Conservation (phyloP, 2,888 invertebrate genomes). For the Ptycholaimellus sp. region DNA sequence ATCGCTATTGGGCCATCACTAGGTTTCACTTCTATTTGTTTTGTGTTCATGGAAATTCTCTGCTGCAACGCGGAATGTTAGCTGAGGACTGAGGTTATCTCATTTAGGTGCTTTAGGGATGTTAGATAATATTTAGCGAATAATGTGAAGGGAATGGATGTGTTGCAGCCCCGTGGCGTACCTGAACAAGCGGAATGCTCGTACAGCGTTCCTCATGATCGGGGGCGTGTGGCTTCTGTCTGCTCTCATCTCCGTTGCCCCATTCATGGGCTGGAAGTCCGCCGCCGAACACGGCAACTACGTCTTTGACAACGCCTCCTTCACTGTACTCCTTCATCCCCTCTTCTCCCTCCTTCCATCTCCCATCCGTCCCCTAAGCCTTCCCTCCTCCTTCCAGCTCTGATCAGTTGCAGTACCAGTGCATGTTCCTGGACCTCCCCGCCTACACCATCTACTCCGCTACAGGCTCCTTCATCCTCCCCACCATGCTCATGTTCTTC, state of each 20-base stretch:
- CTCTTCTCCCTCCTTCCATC: no score
- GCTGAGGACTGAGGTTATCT: neutral
- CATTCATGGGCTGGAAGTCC: slow-evolving; percentile 31
- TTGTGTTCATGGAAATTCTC: neutral
- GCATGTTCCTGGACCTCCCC: slow-evolving; percentile 22
- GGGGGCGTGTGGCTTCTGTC: slow-evolving; percentile 29
- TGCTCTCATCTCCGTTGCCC: slow-evolving; percentile 30
- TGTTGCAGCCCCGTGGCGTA: slow-evolving; percentile 31
- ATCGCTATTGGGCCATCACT: slow-evolving; percentile 28
- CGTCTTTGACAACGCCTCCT: neutral
- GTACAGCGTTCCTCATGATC: slow-evolving; percentile 27
- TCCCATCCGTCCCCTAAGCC: no score
- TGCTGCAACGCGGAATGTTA: neutral
- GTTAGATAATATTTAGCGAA: no score
- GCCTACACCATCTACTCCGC: slow-evolving; percentile 31
- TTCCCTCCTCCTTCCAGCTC: no score
- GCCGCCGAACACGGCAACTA: slow-evolving; percentile 8
- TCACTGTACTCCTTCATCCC: no score
- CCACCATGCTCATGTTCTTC: slow-evolving; percentile 96
- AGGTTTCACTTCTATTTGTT: no score
- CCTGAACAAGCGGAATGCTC: slow-evolving; percentile 25
- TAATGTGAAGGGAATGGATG: no score
- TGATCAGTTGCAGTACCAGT: no score
- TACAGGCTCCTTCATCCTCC: slow-evolving; percentile 85
- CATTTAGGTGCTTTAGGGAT: neutral